Conservation (phyloP, 1,140 invertebrate genomes). For the Thaumetopoea pityocampa region DNA sequence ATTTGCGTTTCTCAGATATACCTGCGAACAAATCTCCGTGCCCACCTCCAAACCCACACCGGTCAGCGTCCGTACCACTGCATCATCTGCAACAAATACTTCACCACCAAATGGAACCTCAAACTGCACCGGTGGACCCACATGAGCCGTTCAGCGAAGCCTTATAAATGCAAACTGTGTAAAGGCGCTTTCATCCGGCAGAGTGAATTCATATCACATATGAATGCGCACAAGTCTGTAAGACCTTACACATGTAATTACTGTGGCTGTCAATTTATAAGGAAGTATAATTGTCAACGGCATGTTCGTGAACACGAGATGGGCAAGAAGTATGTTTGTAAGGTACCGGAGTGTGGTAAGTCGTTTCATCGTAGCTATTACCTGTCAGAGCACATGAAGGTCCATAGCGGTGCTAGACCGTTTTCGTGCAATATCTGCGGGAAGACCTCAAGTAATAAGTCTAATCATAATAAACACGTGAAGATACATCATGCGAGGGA, state of each 20-base stretch:
- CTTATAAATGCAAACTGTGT: slow-evolving; percentile 90
- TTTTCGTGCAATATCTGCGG: slow-evolving; percentile 91
- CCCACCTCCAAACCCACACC: slow-evolving; percentile 87
- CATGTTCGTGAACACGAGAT: slow-evolving; percentile 94
- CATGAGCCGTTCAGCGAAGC: slow-evolving; percentile 86
- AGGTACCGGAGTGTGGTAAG: slow-evolving; percentile 86
- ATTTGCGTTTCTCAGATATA: too few species aligned
- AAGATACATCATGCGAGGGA: slow-evolving; percentile 92
- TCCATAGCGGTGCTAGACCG: slow-evolving; percentile 89
- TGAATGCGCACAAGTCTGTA: slow-evolving; percentile 88
- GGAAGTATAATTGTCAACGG: slow-evolving; percentile 93
- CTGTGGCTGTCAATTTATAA: slow-evolving; percentile 94
- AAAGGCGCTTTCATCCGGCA: slow-evolving; percentile 88
- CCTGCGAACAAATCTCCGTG: slow-evolving; percentile 85
- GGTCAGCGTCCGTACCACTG: slow-evolving; percentile 86
- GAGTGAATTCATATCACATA: slow-evolving; percentile 87
- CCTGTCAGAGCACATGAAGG: slow-evolving; percentile 89
- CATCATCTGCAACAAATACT: slow-evolving; percentile 88
- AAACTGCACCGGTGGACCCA: slow-evolving; percentile 94
- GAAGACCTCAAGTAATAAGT: slow-evolving; percentile 90
- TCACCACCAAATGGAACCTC: slow-evolving; percentile 92
- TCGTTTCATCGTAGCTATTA: slow-evolving; percentile 92
- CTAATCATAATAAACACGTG: slow-evolving; percentile 92
- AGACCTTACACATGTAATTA: slow-evolving; percentile 93
- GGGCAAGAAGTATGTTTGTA: slow-evolving; percentile 91